phyloP scores from a whole-genome alignment of 1,140 invertebrate species.

The Trypoxylus dichotomus region DNA sequence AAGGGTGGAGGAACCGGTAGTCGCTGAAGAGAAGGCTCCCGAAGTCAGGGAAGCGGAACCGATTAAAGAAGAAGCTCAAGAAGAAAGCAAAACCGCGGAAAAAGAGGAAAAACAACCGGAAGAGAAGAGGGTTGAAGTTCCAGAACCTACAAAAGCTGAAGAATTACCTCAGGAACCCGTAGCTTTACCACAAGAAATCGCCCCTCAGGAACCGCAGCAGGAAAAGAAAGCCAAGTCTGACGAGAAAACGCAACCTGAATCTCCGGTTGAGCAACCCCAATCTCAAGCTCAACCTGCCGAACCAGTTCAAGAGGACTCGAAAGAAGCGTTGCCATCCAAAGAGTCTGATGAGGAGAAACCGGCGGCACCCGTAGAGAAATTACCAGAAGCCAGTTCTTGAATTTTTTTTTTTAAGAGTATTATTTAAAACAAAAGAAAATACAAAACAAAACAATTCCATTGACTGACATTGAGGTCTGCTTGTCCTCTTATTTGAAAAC shows the following conservation, averaged over 20 bases:
- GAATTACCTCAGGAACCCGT: slow-evolving; percentile 5
- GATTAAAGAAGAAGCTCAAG: not conserved
- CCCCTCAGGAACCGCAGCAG: slow-evolving; percentile 35
- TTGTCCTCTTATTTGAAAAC: slow-evolving; percentile 18
- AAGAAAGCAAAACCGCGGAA: slow-evolving; percentile 32
- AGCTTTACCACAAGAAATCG: slow-evolving; percentile 19
- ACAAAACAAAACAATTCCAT: not conserved
- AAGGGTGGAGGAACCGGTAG: slow-evolving; percentile 42
- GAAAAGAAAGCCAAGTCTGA: slow-evolving; percentile 48
- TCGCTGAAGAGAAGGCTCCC: slow-evolving; percentile 43
- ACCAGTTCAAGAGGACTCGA: slow-evolving; percentile 30
- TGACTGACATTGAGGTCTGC: slow-evolving; percentile 18
- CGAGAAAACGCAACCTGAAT: slow-evolving; percentile 34
- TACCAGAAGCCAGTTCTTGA: slow-evolving; percentile 41
- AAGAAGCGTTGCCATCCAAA: slow-evolving; percentile 20
- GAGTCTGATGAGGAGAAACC: slow-evolving; percentile 38
- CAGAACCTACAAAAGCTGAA: slow-evolving; percentile 16
- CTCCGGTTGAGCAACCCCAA: slow-evolving; percentile 30
- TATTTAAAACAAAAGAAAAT: slow-evolving; percentile 1
- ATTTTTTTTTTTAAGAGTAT: not conserved
- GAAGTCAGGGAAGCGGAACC: slow-evolving; percentile 37
- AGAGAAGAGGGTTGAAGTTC: slow-evolving; percentile 24
- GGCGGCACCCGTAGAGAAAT: slow-evolving; percentile 40
- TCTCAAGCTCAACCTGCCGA: slow-evolving; percentile 23
- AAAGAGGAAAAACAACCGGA: slow-evolving; percentile 40